Evolutionary conservation across 2,888 invertebrate genomes (phyloP).

Genomic region (Drosophila yooni): DNA sequence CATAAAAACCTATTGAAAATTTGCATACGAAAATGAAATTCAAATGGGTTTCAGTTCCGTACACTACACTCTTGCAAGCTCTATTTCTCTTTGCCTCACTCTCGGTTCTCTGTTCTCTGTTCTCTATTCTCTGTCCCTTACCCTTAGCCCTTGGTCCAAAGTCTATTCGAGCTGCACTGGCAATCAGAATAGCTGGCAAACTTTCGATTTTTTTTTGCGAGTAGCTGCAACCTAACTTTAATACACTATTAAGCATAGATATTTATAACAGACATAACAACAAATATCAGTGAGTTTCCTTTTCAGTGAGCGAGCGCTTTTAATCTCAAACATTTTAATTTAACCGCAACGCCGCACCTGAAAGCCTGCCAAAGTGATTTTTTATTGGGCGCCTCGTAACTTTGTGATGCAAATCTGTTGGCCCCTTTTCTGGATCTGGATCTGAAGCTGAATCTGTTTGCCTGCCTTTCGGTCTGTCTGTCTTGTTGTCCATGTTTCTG

Average conservation of each 20-base stretch:
- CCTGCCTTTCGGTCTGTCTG: conserved; percentile 3
- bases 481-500: conserved; percentile 30
- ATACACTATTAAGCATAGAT: conserved; percentile 47
- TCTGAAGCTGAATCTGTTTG: conserved; percentile 4
- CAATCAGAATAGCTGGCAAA: conserved; percentile 43
- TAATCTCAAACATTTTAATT: conserved; percentile 60
- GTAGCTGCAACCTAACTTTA: conserved; percentile 26
- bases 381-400: conserved; percentile 57
- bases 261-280: conserved; percentile 42
- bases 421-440: neutral
- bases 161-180: conserved; percentile 19
- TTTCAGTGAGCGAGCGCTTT: conserved; percentile 47
- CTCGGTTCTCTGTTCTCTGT: neutral
- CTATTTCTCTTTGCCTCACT: neutral
- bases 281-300: conserved; percentile 13
- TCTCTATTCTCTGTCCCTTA: neutral
- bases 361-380: conserved; percentile 56
- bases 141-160: neutral
- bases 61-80: conserved; percentile 22
- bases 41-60: conserved; percentile 67
- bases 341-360: conserved; percentile 19
- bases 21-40: conserved; percentile 77
- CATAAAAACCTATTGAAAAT: conserved; percentile 73
- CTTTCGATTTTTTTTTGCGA: conserved; percentile 53
- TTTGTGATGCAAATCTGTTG: conserved; percentile 69